These are phyloP conservation scores for Rhynchomys soricoides DNA, from an alignment of 2,113 vertebrate genomes.

Conservation along the genomic window DNA sequence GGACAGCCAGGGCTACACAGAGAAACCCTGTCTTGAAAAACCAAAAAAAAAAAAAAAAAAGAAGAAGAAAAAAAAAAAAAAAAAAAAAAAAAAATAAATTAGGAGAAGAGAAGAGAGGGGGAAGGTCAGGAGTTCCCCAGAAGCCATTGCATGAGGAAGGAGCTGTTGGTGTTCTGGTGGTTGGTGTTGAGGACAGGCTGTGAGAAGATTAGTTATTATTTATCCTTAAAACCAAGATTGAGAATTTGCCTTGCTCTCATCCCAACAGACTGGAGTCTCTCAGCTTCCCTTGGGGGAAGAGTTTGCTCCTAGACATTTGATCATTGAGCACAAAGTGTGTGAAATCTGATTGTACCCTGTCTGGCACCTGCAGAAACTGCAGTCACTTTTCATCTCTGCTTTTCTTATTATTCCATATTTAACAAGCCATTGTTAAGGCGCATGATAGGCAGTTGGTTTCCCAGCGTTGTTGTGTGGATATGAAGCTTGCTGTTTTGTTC, in stretches of 20 bases:
- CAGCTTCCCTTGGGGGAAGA: slow-evolving; percentile 16
- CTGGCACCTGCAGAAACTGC: slow-evolving; percentile 36
- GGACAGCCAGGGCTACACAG: too few relatives aligned
- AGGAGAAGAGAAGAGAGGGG: neutral
- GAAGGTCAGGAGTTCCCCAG: neutral
- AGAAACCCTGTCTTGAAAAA: too few relatives aligned
- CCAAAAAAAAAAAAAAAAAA: too few relatives aligned
- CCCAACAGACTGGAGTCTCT: slow-evolving; percentile 41
- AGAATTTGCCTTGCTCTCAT: neutral
- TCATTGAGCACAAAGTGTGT: slow-evolving; percentile 31
- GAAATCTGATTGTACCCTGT: slow-evolving; percentile 38
- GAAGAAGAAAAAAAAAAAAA: too few relatives aligned
- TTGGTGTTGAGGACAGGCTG: too few relatives aligned
- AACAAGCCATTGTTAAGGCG: slow-evolving; percentile 17
- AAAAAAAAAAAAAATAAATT: neutral
- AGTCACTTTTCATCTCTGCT: slow-evolving; percentile 48
- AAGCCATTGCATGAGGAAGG: neutral
- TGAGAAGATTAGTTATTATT: neutral
- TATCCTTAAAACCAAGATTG: neutral
- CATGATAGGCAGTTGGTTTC: slow-evolving; percentile 17
- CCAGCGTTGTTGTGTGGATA: neutral
- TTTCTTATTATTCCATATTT: slow-evolving; percentile 53
- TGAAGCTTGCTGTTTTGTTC: neutral
- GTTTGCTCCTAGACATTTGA: slow-evolving; percentile 48
- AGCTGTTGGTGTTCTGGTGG: neutral